Percentiles rank a stretch among this genome's conserved stretches.
phyloP scores from a whole-genome alignment of 2,797 vertebrate species.

The Fundulus diaphanus region DNA sequence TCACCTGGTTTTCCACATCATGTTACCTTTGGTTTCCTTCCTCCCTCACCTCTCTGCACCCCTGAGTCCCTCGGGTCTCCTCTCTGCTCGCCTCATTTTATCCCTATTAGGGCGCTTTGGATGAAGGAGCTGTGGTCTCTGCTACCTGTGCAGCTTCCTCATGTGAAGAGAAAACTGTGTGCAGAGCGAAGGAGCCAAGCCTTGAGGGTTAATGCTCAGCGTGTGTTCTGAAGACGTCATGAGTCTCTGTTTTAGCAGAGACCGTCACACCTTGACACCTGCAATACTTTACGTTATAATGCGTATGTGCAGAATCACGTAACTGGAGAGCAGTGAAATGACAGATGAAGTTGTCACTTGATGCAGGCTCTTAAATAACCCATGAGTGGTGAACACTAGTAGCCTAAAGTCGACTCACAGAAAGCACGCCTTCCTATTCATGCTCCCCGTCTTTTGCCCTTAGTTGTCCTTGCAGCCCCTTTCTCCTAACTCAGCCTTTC shows the following conservation, averaged over 20 bases:
- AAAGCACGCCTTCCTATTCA: constrained; percentile 7
- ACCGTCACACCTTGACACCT: constrained; percentile 7
- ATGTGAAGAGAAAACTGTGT: constrained; percentile 31
- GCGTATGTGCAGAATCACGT: constrained; percentile 20
- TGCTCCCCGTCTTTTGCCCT: neutral
- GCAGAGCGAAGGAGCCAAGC: neutral
- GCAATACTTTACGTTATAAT: constrained; percentile 4
- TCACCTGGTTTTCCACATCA: constrained; percentile 48
- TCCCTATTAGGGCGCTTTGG: constrained; percentile 43
- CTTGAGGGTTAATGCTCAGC: neutral
- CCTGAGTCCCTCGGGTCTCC: constrained; percentile 21
- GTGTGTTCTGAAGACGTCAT: neutral
- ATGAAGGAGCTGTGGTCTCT: constrained; percentile 45
- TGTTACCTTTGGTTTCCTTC: constrained; percentile 28
- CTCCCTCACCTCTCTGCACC: constrained; percentile 21
- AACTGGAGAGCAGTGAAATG: constrained; percentile 27
- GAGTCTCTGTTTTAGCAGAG: constrained; percentile 3
- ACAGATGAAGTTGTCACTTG: constrained; percentile 43
- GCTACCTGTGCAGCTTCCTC: constrained; percentile 24
- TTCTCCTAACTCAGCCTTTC: neutral
- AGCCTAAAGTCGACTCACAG: constrained; percentile 15
- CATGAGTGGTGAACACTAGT: constrained; percentile 31
- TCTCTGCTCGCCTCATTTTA: constrained; percentile 36
- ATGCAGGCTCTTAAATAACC: constrained; percentile 54
- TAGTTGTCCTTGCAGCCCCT: neutral